These are phyloP conservation scores for Lycopodina hypogea DNA, from an alignment of 37 sponge, comb jelly and placozoan genomes.

Conservation along the genomic window DNA sequence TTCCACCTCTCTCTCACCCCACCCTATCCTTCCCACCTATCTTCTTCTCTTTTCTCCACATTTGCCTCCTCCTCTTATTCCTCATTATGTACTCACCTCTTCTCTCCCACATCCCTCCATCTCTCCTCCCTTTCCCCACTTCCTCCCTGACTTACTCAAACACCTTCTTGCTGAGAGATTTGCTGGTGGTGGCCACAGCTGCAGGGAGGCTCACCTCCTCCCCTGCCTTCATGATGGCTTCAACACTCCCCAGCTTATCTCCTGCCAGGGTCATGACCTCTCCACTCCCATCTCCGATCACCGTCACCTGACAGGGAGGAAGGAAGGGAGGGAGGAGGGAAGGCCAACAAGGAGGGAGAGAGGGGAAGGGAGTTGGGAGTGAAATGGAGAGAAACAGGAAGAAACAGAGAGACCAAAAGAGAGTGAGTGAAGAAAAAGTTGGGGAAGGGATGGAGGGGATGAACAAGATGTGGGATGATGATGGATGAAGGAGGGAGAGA, in stretches of 20 bases:
- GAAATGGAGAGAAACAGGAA: background rate
- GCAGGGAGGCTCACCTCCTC: constrained; percentile 56
- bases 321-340: background rate
- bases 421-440: background rate
- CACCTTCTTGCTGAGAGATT: constrained; percentile 62
- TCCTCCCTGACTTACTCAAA: constrained; percentile 53
- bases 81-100: background rate
- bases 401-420: background rate
- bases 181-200: constrained; percentile 42
- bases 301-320: constrained; percentile 44
- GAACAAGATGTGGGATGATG: background rate
- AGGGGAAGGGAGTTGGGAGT: background rate
- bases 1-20: background rate
- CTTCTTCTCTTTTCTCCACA: background rate
- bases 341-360: background rate
- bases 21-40: background rate
- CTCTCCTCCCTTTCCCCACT: background rate
- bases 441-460: background rate
- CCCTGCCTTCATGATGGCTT: constrained; percentile 66
- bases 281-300: constrained; percentile 75
- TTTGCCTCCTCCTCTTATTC: background rate
- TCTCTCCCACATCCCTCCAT: background rate
- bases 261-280: constrained; percentile 72
- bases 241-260: constrained; percentile 67
- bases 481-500: background rate